Conservation (phyloP, 1,140 invertebrate genomes). For the Conopomorpha cramerella region DNA sequence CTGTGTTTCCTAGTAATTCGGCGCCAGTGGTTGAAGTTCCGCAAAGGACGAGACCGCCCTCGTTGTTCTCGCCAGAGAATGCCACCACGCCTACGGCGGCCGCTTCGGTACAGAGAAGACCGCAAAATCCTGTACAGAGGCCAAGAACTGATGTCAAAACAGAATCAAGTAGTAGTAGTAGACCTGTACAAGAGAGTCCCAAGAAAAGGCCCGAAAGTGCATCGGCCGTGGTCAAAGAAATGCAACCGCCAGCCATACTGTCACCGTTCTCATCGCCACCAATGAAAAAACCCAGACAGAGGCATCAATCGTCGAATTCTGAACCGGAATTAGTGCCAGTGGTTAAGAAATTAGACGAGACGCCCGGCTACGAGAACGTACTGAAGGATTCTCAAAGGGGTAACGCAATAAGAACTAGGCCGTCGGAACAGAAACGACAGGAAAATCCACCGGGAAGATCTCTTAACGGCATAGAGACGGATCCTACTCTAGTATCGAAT, state of each 20-base stretch:
- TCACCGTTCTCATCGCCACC: conserved; percentile 49
- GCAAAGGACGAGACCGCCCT: conserved; percentile 35
- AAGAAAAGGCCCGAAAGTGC: conserved; percentile 37
- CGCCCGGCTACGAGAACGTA: conserved; percentile 41
- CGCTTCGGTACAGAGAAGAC: conserved; percentile 16
- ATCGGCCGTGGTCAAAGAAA: conserved; percentile 39
- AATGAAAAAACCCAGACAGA: conserved; percentile 16
- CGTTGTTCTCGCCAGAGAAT: conserved; percentile 42
- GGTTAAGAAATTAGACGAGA: conserved; percentile 49
- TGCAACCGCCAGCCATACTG: conserved; percentile 42
- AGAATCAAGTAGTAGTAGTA: too few relatives aligned
- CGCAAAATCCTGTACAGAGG: conserved; percentile 12
- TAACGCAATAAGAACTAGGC: conserved; percentile 17
- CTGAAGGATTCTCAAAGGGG: conserved; percentile 36
- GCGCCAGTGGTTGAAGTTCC: conserved; percentile 12
- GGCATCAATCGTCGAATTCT: conserved; percentile 26
- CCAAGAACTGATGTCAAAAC: too few relatives aligned
- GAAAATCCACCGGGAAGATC: conserved; percentile 14
- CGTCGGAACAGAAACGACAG: conserved; percentile 19
- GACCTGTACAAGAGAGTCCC: too few relatives aligned
- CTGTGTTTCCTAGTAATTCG: too few relatives aligned
- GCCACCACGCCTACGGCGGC: conserved; percentile 29
- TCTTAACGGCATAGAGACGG: conserved; percentile 48
- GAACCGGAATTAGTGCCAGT: conserved; percentile 43
- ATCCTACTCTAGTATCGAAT: conserved; percentile 48